A percentile compares a stretch with the other conserved stretches of the same genome.
Conservation (phyloP, 1,140 invertebrate species). For the Temnothorax curvispinosus region DNA sequence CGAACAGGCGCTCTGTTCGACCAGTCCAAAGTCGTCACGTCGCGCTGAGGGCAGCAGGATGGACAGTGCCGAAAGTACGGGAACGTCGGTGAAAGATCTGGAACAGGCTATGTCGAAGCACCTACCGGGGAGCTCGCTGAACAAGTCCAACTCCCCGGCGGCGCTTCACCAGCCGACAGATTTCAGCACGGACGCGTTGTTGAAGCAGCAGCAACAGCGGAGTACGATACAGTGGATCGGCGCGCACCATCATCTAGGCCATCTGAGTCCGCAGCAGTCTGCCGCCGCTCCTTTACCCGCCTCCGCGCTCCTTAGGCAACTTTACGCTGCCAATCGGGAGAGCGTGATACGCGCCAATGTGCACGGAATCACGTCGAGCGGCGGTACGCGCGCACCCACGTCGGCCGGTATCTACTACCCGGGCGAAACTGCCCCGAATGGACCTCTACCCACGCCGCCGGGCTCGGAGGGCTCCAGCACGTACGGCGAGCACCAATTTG, state of each 20-base stretch:
- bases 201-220: constrained; percentile 93
- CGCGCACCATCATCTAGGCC: constrained; percentile 89
- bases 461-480: constrained; percentile 93
- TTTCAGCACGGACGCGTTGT: constrained; percentile 93
- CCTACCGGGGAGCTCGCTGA: constrained; percentile 89
- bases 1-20: constrained; percentile 79
- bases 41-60: constrained; percentile 82
- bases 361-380: constrained; percentile 89
- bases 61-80: constrained; percentile 81
- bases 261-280: constrained; percentile 89
- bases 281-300: constrained; percentile 88
- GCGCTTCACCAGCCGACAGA: constrained; percentile 91
- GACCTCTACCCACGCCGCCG: constrained; percentile 94
- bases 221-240: constrained; percentile 98
- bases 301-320: constrained; percentile 94
- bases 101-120: constrained; percentile 99
- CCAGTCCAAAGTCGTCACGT: constrained; percentile 84
- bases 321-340: constrained; percentile 94
- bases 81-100: constrained; percentile 94
- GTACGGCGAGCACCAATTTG: constrained; percentile 90
- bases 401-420: constrained; percentile 85
- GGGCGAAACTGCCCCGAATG: constrained; percentile 83
- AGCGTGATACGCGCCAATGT: constrained; percentile 97
- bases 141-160: constrained; percentile 86
- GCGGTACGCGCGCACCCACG: constrained; percentile 82